phyloP scores from a whole-genome alignment of 2,797 vertebrate species.

The Orestias chungarensis region DNA sequence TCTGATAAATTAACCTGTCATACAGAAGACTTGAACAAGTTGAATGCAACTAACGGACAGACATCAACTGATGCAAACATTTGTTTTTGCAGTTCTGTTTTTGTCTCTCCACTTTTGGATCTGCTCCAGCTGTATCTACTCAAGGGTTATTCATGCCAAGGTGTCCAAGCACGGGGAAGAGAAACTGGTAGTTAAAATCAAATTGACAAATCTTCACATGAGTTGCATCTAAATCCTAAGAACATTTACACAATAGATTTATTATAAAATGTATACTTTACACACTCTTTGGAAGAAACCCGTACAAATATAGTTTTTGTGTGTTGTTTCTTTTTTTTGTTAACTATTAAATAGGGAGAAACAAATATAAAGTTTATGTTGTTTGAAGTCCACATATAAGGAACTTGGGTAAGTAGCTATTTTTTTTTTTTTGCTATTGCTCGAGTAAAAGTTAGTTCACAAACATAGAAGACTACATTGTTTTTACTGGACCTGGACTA shows the following conservation, averaged over 20 bases:
- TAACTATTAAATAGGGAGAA: neutral
- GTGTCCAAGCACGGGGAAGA: conserved; percentile 27
- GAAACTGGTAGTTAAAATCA: conserved; percentile 47
- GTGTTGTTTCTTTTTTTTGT: too few relatives aligned
- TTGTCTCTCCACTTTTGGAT: conserved; percentile 20
- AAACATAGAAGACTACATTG: neutral
- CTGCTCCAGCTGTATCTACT: conserved; percentile 42
- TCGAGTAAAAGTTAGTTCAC: neutral
- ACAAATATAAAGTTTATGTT: neutral
- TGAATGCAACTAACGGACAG: conserved; percentile 70
- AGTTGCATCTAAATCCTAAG: neutral
- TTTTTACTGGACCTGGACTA: neutral
- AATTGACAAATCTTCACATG: conserved; percentile 14
- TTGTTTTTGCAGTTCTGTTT: conserved; percentile 40
- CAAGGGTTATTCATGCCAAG: conserved; percentile 47
- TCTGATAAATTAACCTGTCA: conserved; percentile 55
- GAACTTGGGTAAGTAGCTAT: neutral
- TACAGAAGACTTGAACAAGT: conserved; percentile 65
- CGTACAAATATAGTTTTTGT: neutral
- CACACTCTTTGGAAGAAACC: neutral
- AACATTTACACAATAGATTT: neutral
- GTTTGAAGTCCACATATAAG: neutral
- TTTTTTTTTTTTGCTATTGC: neutral
- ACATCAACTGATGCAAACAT: conserved; percentile 61
- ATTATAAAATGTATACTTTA: neutral